A percentile compares a stretch with the other conserved stretches of the same genome.
phyloP scores from a whole-genome alignment of 1,140 invertebrate species.

The Drosophila guanche region DNA sequence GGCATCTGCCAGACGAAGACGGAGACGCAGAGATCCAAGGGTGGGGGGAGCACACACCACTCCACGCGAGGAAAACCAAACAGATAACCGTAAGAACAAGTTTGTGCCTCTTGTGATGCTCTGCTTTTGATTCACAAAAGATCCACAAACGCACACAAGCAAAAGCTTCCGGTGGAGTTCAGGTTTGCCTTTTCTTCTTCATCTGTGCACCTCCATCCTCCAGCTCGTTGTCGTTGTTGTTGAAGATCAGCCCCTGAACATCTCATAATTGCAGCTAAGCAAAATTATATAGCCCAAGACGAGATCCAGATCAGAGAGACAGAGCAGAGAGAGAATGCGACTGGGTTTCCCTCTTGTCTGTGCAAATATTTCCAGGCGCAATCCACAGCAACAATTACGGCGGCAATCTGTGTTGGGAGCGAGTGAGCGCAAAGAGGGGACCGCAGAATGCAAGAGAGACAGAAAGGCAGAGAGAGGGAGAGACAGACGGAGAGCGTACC shows the following conservation, averaged over 20 bases:
- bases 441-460: not conserved
- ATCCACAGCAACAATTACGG: conserved; percentile 67
- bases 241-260: conserved; percentile 70
- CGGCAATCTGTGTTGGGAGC: conserved; percentile 54
- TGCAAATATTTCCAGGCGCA: conserved; percentile 68
- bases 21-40: not conserved
- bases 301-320: conserved; percentile 35
- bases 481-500: not conserved
- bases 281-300: conserved; percentile 68
- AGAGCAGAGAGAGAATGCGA: not conserved
- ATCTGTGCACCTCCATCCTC: conserved; percentile 16
- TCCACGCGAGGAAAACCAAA: conserved; percentile 66
- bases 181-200: conserved; percentile 38
- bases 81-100: conserved; percentile 79
- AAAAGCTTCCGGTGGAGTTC: conserved; percentile 73
- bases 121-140: conserved; percentile 52
- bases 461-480: not conserved
- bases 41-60: conserved; percentile 5
- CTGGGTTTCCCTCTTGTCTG: conserved; percentile 32
- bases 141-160: conserved; percentile 17
- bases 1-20: conserved; percentile 64
- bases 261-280: conserved; percentile 80
- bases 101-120: conserved; percentile 31
- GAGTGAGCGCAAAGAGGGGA: not conserved
- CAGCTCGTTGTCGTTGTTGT: not conserved